Base-by-base conservation (phyloP, 2,888 invertebrate species). In the Hetaerina titia region DNA sequence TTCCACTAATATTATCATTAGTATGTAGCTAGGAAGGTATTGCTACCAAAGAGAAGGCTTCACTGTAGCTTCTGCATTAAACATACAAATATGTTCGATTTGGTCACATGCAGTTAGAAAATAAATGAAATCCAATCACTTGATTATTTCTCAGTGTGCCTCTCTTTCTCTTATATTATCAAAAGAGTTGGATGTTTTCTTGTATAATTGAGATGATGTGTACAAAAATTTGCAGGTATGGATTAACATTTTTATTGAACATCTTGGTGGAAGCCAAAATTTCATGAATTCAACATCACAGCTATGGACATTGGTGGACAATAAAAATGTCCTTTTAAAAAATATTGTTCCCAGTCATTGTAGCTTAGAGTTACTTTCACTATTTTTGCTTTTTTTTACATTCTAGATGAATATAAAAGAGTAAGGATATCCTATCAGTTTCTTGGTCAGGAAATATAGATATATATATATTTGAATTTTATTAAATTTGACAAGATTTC, bases 401-500 rank as follows among this genome's bases (percentile, higher is more conserved):
- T 31, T 81, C 81, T 11, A 81, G 8, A 81, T 81, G 81, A 31
- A 81, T 31, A 81, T 81, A 25, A 81, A 25, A 31, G 81, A 81
- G 81, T 13, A 31, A 31, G 69, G 81, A 81, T 81, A 13, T 25
- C 31, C 31, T 81, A 31, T 81, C 81, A 31, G 31, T 31, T 31
- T 31, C 31, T 81, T 81, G 45, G 45, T 45, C 45, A 45, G 45
- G 45, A 45, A 45, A 45, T n/a, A 69, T n/a, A n/a, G 22, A n/a
- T 69, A 1, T 2, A n/a, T n/a, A 31, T 81, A 31, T 81, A 81
- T 2, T 25, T 81, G 81, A 31, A 25, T 13, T 81, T 81, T 81
- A 81, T 81, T n/a, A n/a, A n/a, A n/a, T 69, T 81, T 81, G 81
- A 31, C 81, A 81, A 81, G 81, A 25, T 81, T 31, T 81, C 31